Conservation (phyloP, 2,888 invertebrate species). For the Pilophorus perplexus region DNA sequence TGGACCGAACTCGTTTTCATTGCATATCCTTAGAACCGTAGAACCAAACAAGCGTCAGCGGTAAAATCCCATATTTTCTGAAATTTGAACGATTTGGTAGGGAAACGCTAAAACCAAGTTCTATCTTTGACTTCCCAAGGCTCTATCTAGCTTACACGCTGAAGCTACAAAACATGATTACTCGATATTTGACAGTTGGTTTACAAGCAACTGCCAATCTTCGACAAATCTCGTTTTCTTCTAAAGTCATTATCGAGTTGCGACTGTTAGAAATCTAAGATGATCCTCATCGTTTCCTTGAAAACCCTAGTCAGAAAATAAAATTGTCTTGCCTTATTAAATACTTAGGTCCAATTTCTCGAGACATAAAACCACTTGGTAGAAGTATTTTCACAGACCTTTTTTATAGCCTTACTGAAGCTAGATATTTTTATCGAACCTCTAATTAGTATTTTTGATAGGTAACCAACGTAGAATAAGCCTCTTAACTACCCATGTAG, state of each 20-base stretch:
- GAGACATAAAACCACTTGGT: conserved; percentile 28
- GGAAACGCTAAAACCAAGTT: conserved; percentile 15
- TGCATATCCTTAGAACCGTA: no score
- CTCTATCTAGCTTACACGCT: no score
- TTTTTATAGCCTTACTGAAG: conserved; percentile 5
- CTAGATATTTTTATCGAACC: conserved; percentile 27
- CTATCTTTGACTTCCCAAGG: background rate
- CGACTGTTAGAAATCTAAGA: background rate
- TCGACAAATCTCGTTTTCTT: no score
- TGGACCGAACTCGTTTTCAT: no score
- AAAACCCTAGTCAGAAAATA: conserved; percentile 3
- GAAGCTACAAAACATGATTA: no score
- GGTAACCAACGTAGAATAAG: no score
- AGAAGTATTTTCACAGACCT: conserved; percentile 26
- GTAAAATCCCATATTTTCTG: no score
- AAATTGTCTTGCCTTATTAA: conserved; percentile 33
- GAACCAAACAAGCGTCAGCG: no score
- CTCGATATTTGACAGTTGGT: no score
- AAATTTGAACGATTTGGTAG: background rate
- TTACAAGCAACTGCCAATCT: no score
- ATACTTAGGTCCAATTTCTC: conserved; percentile 15
- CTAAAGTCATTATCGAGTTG: no score
- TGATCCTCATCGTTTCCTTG: background rate
- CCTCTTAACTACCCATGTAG: no score
- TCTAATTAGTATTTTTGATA: conserved; percentile 35